Conservation (phyloP, 2,888 invertebrate genomes). For the Ectemnius continuus region DNA sequence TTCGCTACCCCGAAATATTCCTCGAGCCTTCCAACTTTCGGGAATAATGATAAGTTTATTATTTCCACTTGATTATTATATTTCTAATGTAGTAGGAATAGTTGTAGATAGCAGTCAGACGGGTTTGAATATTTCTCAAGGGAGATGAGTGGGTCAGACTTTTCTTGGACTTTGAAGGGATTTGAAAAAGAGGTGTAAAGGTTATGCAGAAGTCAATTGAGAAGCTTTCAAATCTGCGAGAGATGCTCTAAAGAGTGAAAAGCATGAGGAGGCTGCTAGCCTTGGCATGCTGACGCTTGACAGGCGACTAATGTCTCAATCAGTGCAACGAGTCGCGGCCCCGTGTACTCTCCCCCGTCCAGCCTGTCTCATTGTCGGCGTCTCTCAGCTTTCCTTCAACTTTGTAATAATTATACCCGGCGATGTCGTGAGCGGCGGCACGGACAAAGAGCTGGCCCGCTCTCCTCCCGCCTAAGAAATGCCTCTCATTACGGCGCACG, state of each 20-base stretch:
- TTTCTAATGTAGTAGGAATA: too few relatives aligned
- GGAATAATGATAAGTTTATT: too few relatives aligned
- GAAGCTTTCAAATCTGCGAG: neutral
- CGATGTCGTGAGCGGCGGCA: constrained; percentile 48
- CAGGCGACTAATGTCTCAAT: constrained; percentile 54
- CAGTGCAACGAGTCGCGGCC: constrained; percentile 17
- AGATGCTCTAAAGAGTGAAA: neutral
- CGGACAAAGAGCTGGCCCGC: constrained; percentile 48
- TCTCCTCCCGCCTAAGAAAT: constrained; percentile 57
- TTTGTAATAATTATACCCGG: constrained; percentile 59
- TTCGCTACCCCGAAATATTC: neutral
- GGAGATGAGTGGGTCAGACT: too few relatives aligned
- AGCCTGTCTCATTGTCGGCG: constrained; percentile 20
- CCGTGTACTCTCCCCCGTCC: constrained; percentile 30
- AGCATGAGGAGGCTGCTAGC: neutral
- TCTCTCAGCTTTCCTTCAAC: constrained; percentile 46
- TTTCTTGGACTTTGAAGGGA: too few relatives aligned
- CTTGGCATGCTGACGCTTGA: constrained; percentile 18
- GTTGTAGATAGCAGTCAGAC: too few relatives aligned
- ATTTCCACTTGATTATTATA: too few relatives aligned
- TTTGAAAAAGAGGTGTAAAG: neutral
- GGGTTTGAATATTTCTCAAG: too few relatives aligned
- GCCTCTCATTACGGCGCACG: constrained; percentile 59
- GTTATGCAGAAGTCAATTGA: neutral
- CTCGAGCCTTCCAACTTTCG: neutral